Evolutionary conservation across 2,888 invertebrate species (phyloP), one percentile per base, ranked within the genome.

Genomic region (Xylota segnis): DNA sequence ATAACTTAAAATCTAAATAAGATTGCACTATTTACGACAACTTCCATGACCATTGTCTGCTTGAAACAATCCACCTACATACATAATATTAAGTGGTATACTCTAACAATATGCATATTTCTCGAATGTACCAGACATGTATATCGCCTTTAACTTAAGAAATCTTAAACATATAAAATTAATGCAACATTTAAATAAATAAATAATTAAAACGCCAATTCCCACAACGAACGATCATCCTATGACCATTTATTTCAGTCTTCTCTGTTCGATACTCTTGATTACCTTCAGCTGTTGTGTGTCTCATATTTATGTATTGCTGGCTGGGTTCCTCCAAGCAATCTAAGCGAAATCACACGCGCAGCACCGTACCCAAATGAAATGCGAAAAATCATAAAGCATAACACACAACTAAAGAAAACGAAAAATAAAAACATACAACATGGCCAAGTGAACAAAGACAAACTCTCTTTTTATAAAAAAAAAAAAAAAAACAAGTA

Each of bases 251-350:
- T 27, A 23, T 54, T 65, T 75, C 12, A 29, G 6, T 23, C 23
- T 61, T 61, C 37, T 72, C 59, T 71, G 16, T 23, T 29, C 77
- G 61, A 77, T 59, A 77, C 68, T 77, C 68, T 70, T 54, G 77
- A 77, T 70, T 70, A 23, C 77, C 70, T 77, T 77, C 77, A 32
- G 16, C 14, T 43, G 61, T 34, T 50, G 18, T 52, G 7, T 70
- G 29, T 32, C n/a, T 23, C 12, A 54, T 32, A 34, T 47, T 47
- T 18, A 16, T 71, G 16, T 59, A 16, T 61, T 50, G 59, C 52
- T 74, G 27, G 23, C 23, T 6, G 56, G 14, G 23, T 23, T 56
- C 18, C 34, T 12, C 6, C 32, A 14, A n/a, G 50, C 29, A 52
- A 50, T 52, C 32, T 6, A 9, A 68, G 52, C 68, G 45, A 77